Percentiles rank a stretch among this genome's conserved stretches.
phyloP scores from a whole-genome alignment of 2,113 vertebrate species.

The Sisor rabdophorus region DNA sequence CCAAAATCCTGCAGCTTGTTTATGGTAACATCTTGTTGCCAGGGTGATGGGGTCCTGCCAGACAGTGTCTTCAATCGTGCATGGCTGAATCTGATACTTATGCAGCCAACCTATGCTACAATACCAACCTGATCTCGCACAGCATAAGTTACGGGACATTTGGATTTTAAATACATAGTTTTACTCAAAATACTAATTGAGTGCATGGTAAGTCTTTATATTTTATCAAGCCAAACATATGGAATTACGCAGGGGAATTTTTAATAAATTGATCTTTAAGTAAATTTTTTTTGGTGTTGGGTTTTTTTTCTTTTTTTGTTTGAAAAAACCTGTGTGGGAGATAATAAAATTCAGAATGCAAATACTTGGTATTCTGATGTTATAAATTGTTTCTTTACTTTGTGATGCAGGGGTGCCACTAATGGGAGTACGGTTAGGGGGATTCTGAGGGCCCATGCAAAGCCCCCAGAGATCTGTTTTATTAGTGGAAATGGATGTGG shows the following conservation, averaged over 20 bases:
- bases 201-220: background rate
- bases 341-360: background rate
- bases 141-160: background rate
- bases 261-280: background rate
- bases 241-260: background rate
- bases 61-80: conserved; percentile 67
- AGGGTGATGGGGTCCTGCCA: conserved; percentile 60
- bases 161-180: background rate
- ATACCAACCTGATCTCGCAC: conserved; percentile 11
- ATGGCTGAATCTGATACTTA: conserved; percentile 52
- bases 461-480: no score
- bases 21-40: conserved; percentile 67
- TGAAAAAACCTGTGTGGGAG: background rate
- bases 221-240: background rate
- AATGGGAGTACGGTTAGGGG: no score
- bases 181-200: background rate
- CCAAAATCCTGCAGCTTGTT: conserved; percentile 71
- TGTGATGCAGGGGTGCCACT: no score
- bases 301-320: background rate
- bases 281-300: background rate
- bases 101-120: conserved; percentile 33
- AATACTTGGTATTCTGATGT: background rate
- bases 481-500: no score
- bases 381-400: background rate
- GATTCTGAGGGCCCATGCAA: no score